Conservation (phyloP, 2,113 vertebrate species). For the Acrocephalus kingi region DNA sequence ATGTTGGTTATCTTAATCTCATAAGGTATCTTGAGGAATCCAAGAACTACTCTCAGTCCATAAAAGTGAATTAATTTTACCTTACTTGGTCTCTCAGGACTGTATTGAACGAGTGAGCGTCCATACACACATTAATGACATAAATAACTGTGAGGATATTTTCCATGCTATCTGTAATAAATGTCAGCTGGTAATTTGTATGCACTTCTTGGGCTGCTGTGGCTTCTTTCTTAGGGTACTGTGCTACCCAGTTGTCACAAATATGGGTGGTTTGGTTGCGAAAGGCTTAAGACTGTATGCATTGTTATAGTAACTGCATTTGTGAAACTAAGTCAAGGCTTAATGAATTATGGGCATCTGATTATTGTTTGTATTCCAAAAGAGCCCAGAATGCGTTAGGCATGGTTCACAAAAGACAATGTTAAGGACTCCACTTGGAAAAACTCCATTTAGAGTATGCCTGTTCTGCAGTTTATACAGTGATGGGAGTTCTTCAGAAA, state of each 20-base stretch:
- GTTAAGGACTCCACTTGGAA: neutral
- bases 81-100: neutral
- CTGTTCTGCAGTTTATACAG: neutral
- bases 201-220: neutral
- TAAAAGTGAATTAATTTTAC: neutral
- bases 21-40: neutral
- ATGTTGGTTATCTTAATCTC: neutral
- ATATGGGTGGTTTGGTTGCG: constrained; percentile 8
- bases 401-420: constrained; percentile 40
- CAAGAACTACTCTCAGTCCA: neutral
- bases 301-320: constrained; percentile 44
- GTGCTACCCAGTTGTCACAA: neutral
- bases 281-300: constrained; percentile 9
- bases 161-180: neutral
- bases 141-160: neutral
- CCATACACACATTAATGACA: neutral
- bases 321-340: constrained; percentile 41
- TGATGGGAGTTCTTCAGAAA: neutral
- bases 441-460: neutral
- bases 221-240: neutral
- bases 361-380: constrained; percentile 27
- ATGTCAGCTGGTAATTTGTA: neutral
- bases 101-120: neutral
- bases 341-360: constrained; percentile 22
- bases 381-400: constrained; percentile 5